Evolutionary conservation across 92 coral and sea anemone genomes (phyloP), one percentile per base, ranked within the genome.

Genomic region (Phenganax marumi): DNA sequence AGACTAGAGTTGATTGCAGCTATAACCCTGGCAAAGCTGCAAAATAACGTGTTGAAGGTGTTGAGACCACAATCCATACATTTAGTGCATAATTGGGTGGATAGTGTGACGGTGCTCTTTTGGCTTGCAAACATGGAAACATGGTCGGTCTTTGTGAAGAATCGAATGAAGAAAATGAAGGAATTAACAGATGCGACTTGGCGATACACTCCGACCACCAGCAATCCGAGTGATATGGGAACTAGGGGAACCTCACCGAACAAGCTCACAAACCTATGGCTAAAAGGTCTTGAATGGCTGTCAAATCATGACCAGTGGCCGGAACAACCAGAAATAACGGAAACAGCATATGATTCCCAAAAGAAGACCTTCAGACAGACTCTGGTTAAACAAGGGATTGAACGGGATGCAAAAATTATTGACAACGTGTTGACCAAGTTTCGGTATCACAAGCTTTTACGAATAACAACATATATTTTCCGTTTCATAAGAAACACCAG

Each of bases 151-250:
- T 68, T 25, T 48, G 73, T 68, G 16, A 68, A 48, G 22, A 68
- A 68, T 13, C 13, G 47, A 19, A 48, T 68, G 2, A 26, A 14
- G 17, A 22, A 68, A 48, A 68, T 68, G 0, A 26, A 22, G 17
- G 73, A 13, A 17, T 19, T 68, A 8, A 9, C 24, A 10, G 19
- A 10, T 46, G 73, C 51, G 22, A 21, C 22, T 3, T 84, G 91
- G 84, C 87, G 61, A 8, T 63, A 63, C 26, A 86, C 79, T 17
- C 89, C 89, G 9, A 85, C 92, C 8, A 51, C 50, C 3, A 79
- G 84, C 68, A 90, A 87, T 47, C 92, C 88, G 14, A 87, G 90
- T 25, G 89, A 87, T 84, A 46, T 79, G 48, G 88, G 88, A 51
- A 87, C 68, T 0, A 69, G 91, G 57, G 89, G 91, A 50, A 14